phyloP scores from a whole-genome alignment of 2,113 vertebrate species.

The Lethenteron reissneri region DNA sequence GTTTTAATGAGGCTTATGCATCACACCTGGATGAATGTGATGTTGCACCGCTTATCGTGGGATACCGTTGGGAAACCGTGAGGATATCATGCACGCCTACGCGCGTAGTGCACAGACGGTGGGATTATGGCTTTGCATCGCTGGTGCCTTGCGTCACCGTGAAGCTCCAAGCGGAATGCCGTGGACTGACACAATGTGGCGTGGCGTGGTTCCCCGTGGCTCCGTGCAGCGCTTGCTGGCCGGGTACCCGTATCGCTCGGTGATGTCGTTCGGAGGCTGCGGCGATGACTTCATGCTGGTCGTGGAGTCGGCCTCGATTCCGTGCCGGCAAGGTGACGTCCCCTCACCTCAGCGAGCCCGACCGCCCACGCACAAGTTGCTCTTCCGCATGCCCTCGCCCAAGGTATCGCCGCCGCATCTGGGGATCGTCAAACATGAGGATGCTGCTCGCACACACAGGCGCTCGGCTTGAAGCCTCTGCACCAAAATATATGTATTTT shows the following conservation, averaged over 20 bases:
- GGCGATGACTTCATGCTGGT: conserved; percentile 82
- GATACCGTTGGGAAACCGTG: too few species aligned
- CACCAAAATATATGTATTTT: conserved; percentile 4
- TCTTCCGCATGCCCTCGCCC: conserved; percentile 58
- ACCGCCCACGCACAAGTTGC: conserved; percentile 49
- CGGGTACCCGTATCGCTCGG: conserved; percentile 43
- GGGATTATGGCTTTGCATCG: too few species aligned
- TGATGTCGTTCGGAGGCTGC: conserved; percentile 77
- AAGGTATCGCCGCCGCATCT: conserved; percentile 31
- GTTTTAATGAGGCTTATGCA: too few species aligned
- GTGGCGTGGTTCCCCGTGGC: too few species aligned
- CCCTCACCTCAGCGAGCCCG: conserved; percentile 29
- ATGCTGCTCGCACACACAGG: conserved; percentile 11
- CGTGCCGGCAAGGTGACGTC: too few species aligned
- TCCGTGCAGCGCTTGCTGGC: conserved; percentile 38
- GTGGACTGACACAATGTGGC: too few species aligned
- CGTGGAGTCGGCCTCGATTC: conserved; percentile 14
- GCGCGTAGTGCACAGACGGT: too few species aligned
- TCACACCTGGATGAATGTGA: too few species aligned
- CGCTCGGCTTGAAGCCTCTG: conserved; percentile 8
- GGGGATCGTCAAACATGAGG: not conserved
- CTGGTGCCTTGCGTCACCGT: too few species aligned
- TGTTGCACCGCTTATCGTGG: too few species aligned
- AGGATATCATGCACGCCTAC: too few species aligned
- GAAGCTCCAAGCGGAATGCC: too few species aligned